A percentile compares a stretch with the other conserved stretches of the same genome.
Evolutionary conservation across 2,888 invertebrate species (phyloP).

Genomic region (Congeria kusceri): DNA sequence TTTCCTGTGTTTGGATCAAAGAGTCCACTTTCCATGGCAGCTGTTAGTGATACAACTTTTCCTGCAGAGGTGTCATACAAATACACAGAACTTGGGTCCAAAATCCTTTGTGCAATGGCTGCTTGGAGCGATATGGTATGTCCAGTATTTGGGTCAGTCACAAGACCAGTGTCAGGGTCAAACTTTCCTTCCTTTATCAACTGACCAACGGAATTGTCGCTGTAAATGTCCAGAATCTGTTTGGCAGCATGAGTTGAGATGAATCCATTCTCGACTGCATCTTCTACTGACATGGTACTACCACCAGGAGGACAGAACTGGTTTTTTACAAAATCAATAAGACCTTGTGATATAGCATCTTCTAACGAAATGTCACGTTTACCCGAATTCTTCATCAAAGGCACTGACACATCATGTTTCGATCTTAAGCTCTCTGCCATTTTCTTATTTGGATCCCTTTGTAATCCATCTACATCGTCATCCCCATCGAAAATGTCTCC

Average conservation of each 20-base stretch:
- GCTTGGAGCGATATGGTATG: constrained; percentile 84
- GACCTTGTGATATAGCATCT: constrained; percentile 79
- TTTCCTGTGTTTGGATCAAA: constrained; percentile 78
- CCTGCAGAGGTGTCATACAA: constrained; percentile 76
- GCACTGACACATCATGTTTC: constrained; percentile 71
- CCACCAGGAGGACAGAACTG: constrained; percentile 73
- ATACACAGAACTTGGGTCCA: constrained; percentile 79
- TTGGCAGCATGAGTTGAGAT: constrained; percentile 74
- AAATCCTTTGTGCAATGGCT: constrained; percentile 75
- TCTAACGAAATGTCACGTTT: constrained; percentile 76
- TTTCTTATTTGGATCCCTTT: constrained; percentile 70
- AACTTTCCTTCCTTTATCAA: constrained; percentile 84
- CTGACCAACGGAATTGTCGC: constrained; percentile 75
- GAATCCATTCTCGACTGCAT: constrained; percentile 78
- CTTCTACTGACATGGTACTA: constrained; percentile 73
- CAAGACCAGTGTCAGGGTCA: constrained; percentile 86
- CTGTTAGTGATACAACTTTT: constrained; percentile 73
- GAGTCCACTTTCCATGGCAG: constrained; percentile 77
- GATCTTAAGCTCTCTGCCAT: constrained; percentile 75
- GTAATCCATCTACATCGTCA: constrained; percentile 64
- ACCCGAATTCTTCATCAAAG: constrained; percentile 77
- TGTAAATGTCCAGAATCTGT: constrained; percentile 77
- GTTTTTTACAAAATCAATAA: constrained; percentile 77
- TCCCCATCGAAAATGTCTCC: constrained; percentile 63
- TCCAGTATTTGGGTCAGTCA: constrained; percentile 85